Percentiles rank a stretch among this genome's conserved stretches.
Evolutionary conservation across 37 sponge, comb jelly and placozoan genomes (phyloP).

Genomic region (Halichondria panicea): DNA sequence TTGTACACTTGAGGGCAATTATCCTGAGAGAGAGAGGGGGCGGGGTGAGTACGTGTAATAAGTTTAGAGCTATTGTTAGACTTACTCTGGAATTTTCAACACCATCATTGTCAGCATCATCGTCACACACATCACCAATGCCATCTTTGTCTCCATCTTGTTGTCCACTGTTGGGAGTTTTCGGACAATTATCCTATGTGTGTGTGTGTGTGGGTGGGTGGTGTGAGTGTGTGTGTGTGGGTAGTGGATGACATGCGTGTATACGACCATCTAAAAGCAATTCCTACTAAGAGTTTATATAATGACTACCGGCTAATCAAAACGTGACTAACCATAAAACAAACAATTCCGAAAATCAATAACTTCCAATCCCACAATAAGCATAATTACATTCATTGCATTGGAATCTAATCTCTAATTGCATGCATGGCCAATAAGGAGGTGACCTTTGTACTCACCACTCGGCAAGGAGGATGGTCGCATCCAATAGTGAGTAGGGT

Average conservation of each 20-base stretch:
- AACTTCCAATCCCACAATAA: too few species aligned
- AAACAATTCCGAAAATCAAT: too few species aligned
- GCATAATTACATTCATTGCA: too few species aligned
- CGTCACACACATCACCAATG: constrained; percentile 79
- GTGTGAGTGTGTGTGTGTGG: too few species aligned
- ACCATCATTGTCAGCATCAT: constrained; percentile 75
- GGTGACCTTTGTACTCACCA: constrained; percentile 41
- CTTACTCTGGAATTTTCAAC: constrained; percentile 49
- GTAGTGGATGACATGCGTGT: too few species aligned
- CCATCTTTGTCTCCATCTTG: constrained; percentile 73
- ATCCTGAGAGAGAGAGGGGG: constrained; percentile 27
- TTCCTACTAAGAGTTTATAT: too few species aligned
- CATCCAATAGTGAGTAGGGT: constrained; percentile 39
- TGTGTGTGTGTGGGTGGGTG: too few species aligned
- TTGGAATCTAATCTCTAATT: too few species aligned
- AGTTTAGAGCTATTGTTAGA: background rate
- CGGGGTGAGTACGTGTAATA: background rate
- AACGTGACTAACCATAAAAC: too few species aligned
- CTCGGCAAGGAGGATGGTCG: constrained; percentile 38
- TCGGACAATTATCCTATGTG: constrained; percentile 79
- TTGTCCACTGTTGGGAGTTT: constrained; percentile 72
- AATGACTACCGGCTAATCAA: too few species aligned
- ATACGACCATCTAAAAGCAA: too few species aligned
- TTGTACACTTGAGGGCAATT: constrained; percentile 64
- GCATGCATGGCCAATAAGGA: too few species aligned